Evolutionary conservation across 1,140 invertebrate species (phyloP).

Genomic region (Drosophila leontia): DNA sequence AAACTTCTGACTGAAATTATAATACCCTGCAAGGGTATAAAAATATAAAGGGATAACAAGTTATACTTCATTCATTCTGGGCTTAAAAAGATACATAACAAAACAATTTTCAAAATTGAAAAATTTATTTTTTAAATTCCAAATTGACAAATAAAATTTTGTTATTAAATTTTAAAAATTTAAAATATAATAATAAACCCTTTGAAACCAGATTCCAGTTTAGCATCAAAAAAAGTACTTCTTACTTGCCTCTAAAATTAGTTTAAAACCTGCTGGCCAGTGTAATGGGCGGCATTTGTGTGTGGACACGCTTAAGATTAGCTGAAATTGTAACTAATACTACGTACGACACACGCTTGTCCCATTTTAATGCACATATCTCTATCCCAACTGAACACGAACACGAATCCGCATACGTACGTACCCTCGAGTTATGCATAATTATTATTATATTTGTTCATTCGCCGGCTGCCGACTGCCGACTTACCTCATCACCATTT

Average conservation of each 20-base stretch:
- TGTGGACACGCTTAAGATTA: constrained; percentile 69
- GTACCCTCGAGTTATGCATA: constrained; percentile 42
- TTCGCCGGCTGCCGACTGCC: constrained; percentile 60
- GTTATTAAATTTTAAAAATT: not conserved
- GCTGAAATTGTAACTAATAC: constrained; percentile 80
- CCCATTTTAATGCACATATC: constrained; percentile 65
- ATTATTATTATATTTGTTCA: constrained; percentile 69
- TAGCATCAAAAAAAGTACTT: not conserved
- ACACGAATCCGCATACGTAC: constrained; percentile 9
- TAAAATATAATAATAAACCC: not conserved
- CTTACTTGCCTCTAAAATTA: not conserved
- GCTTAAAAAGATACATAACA: not conserved
- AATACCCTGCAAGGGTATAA: no score
- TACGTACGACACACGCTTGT: constrained; percentile 58
- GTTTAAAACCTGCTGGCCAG: not conserved
- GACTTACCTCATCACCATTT: constrained; percentile 82
- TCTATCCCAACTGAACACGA: constrained; percentile 30
- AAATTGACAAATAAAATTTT: no score
- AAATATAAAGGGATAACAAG: no score
- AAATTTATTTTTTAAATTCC: no score
- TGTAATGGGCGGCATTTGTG: constrained; percentile 38
- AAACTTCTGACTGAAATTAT: no score
- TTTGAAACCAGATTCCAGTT: not conserved
- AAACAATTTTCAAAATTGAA: not conserved
- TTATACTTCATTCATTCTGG: no score